Conservation (phyloP, 2,888 invertebrate genomes). For the Dicroscelio sp. region DNA sequence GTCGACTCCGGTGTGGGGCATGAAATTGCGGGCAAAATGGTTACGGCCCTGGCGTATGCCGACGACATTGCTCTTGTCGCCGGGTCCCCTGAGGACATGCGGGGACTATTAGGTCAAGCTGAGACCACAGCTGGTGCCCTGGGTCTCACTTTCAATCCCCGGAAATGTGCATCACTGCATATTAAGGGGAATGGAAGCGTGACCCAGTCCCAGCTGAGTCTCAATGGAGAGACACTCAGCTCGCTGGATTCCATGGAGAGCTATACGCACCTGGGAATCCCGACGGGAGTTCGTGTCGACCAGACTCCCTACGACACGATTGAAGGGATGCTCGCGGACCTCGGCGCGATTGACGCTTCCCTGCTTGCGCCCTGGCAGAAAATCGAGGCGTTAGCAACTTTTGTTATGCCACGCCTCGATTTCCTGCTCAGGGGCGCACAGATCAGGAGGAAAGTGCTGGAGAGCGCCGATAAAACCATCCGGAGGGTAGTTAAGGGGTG, state of each 20-base stretch:
- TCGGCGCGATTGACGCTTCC: slow-evolving; percentile 51
- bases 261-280: slow-evolving; percentile 63
- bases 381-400: slow-evolving; percentile 46
- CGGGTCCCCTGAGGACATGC: slow-evolving; percentile 78
- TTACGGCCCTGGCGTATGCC: slow-evolving; percentile 69
- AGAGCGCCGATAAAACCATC: slow-evolving; percentile 82
- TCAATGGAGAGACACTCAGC: not conserved
- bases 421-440: slow-evolving; percentile 86
- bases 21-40: slow-evolving; percentile 30
- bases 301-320: slow-evolving; percentile 75
- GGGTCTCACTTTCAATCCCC: slow-evolving; percentile 87
- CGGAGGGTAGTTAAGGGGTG: slow-evolving; percentile 84
- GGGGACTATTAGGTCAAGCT: slow-evolving; percentile 34
- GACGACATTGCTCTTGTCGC: slow-evolving; percentile 72
- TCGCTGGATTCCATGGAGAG: slow-evolving; percentile 10
- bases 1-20: slow-evolving; percentile 42
- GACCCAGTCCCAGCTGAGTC: not conserved
- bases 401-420: slow-evolving; percentile 85
- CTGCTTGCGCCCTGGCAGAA: slow-evolving; percentile 84
- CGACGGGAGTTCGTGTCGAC: slow-evolving; percentile 60
- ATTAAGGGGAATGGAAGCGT: slow-evolving; percentile 65
- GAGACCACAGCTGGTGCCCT: slow-evolving; percentile 49
- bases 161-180: slow-evolving; percentile 86
- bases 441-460: slow-evolving; percentile 83
- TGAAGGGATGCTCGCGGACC: slow-evolving; percentile 36